Percentiles rank a stretch among this genome's conserved stretches.
These are phyloP conservation scores for Solenopsis fugax DNA, from an alignment of 1,140 invertebrate genomes.

Conservation along the genomic window DNA sequence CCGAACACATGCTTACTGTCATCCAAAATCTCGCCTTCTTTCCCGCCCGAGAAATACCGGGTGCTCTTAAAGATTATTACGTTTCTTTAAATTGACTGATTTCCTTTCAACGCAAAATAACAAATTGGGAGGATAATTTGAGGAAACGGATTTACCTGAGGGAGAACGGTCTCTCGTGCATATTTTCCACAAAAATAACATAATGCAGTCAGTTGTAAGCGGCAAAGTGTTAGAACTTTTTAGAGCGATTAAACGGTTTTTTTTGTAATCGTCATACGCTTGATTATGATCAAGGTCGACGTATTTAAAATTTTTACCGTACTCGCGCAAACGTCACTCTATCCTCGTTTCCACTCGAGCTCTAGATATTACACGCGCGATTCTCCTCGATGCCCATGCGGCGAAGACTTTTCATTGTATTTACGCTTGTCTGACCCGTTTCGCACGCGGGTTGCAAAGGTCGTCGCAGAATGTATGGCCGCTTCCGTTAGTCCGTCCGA, in stretches of 20 bases:
- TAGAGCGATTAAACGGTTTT: conserved; percentile 14
- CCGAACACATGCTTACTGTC: conserved; percentile 28
- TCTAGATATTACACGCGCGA: conserved; percentile 59
- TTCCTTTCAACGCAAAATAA: not conserved
- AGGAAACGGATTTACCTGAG: not conserved
- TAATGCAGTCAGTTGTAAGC: not conserved
- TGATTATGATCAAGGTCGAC: conserved; percentile 65
- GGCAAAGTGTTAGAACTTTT: not conserved
- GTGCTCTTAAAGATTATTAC: not conserved
- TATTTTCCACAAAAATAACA: not conserved
- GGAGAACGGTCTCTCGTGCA: not conserved
- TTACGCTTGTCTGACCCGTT: conserved; percentile 63
- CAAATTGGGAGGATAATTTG: not conserved
- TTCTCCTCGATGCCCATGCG: conserved; percentile 49
- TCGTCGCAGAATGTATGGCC: conserved; percentile 51
- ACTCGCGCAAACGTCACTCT: conserved; percentile 29
- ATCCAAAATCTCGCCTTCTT: conserved; percentile 27
- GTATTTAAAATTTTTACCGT: conserved; percentile 64
- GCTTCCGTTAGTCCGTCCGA: conserved; percentile 69
- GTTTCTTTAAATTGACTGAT: not conserved
- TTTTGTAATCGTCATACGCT: conserved; percentile 25
- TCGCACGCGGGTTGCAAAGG: conserved; percentile 68
- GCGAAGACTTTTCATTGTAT: conserved; percentile 67
- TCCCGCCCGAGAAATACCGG: not conserved
- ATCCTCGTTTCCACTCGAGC: conserved; percentile 67